Conservation (phyloP, 2,113 vertebrate species). For the Dromas ardeola region DNA sequence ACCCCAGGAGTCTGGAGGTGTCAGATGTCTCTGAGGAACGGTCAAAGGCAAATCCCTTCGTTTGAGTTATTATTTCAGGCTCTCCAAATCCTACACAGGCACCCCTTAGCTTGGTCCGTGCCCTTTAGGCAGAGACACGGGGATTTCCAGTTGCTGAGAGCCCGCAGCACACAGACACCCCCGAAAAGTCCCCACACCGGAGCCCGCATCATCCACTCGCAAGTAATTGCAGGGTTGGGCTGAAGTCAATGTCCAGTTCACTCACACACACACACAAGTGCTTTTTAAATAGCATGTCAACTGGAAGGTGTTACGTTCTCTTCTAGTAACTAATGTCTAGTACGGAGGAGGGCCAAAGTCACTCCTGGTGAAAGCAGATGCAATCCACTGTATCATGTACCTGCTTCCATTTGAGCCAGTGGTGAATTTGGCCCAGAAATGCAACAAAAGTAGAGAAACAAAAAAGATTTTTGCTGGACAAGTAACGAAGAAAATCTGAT, state of each 20-base stretch:
- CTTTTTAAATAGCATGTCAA: neutral
- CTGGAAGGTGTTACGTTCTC: conserved; percentile 8
- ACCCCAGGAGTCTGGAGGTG: neutral
- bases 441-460: conserved; percentile 48
- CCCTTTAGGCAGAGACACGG: neutral
- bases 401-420: conserved; percentile 52
- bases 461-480: conserved; percentile 31
- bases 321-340: neutral
- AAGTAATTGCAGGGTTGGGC: conserved; percentile 47
- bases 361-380: conserved; percentile 56
- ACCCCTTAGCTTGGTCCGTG: neutral
- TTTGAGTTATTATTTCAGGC: neutral
- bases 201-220: neutral
- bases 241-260: neutral
- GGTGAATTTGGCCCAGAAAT: conserved; percentile 59
- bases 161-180: neutral
- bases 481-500: neutral
- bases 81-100: neutral
- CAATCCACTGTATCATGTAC: conserved; percentile 12
- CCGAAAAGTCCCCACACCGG: neutral
- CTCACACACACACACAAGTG: neutral
- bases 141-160: neutral
- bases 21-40: neutral
- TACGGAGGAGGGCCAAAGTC: conserved; percentile 50
- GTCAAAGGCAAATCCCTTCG: neutral